phyloP scores from a whole-genome alignment of 2,113 vertebrate genomes.

The Scortum barcoo region DNA sequence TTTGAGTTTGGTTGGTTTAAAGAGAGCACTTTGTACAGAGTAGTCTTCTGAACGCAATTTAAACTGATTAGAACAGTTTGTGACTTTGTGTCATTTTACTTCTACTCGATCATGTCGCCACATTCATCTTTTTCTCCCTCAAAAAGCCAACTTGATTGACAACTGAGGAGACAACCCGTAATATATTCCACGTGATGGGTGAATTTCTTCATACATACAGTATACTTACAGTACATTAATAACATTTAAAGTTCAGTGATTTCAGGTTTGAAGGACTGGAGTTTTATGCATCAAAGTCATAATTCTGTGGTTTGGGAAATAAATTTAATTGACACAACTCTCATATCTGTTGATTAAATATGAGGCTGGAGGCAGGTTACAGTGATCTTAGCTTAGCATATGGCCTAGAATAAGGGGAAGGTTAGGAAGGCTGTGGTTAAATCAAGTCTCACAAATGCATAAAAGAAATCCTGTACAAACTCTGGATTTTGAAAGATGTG shows the following conservation, averaged over 20 bases:
- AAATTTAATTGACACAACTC: neutral
- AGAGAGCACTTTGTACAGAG: slow-evolving; percentile 1
- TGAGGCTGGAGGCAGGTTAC: neutral
- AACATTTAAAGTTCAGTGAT: neutral
- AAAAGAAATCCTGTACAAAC: neutral
- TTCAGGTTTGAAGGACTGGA: neutral
- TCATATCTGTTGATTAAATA: neutral
- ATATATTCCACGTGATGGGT: neutral
- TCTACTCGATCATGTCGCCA: neutral
- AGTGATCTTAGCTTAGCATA: neutral
- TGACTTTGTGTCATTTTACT: slow-evolving; percentile 9
- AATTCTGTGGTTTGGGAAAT: neutral
- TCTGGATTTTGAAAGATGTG: neutral
- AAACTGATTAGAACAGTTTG: slow-evolving; percentile 2
- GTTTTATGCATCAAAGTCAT: neutral
- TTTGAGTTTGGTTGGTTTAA: slow-evolving; percentile 17
- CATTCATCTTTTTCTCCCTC: neutral
- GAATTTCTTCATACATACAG: neutral
- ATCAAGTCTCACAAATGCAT: neutral
- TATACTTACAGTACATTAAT: neutral
- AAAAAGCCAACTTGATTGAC: neutral
- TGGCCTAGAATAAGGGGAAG: neutral
- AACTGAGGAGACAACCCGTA: neutral
- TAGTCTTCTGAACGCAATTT: neutral
- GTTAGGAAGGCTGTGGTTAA: no score